phyloP scores from a whole-genome alignment of 2,113 vertebrate genomes.

The Melanerpes formicivorus region DNA sequence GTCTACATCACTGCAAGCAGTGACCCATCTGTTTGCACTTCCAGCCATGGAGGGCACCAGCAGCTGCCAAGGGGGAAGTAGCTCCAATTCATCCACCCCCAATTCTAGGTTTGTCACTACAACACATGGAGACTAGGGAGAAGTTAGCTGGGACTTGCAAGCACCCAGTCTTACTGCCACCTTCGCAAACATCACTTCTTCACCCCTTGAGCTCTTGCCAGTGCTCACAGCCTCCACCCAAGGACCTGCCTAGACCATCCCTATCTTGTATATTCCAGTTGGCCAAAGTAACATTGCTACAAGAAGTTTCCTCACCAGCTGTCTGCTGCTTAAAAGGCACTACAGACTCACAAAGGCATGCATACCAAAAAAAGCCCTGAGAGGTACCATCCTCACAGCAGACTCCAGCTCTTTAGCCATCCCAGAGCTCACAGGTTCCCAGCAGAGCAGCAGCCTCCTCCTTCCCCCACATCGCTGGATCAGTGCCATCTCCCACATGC shows the following conservation, averaged over 20 bases:
- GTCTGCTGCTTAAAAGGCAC: background rate
- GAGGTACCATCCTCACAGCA: background rate
- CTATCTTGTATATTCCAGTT: background rate
- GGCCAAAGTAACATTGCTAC: background rate
- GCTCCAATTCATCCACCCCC: background rate
- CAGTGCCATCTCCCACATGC: background rate
- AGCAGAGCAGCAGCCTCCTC: background rate
- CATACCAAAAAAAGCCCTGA: background rate
- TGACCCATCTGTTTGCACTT: rapidly evolving
- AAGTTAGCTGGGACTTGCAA: background rate
- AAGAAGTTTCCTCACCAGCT: background rate
- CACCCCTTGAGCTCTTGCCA: background rate
- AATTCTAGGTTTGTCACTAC: background rate
- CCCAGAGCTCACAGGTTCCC: background rate
- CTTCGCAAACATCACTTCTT: background rate
- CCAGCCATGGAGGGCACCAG: background rate
- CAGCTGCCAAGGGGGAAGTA: background rate
- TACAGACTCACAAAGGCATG: background rate
- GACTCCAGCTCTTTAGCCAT: background rate
- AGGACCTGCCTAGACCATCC: background rate
- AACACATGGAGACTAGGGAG: background rate
- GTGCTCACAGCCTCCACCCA: background rate
- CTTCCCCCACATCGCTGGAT: background rate
- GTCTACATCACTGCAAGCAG: background rate
- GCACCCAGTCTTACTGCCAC: background rate